These are phyloP conservation scores for Lytechinus pictus DNA, from an alignment of 35 echinoderm and acorn worm species.

Conservation along the genomic window DNA sequence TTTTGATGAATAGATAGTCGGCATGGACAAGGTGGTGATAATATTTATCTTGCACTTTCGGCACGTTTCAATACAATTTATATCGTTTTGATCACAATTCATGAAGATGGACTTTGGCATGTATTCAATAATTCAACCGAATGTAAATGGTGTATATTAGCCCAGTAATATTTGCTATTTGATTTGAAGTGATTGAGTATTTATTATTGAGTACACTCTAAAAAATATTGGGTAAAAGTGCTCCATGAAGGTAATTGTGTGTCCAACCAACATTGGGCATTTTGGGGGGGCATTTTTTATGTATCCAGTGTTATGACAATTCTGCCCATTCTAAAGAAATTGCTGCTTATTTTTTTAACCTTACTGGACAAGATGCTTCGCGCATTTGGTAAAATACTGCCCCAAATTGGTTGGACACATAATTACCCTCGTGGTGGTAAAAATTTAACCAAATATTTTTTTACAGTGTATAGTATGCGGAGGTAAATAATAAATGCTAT, in stretches of 20 bases:
- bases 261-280: no score
- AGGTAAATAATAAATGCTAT: background rate
- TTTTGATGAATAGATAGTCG: background rate
- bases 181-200: background rate
- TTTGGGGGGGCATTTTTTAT: no score
- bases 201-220: background rate
- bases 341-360: no score
- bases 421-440: no score
- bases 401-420: no score
- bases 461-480: background rate
- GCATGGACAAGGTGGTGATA: background rate
- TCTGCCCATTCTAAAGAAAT: no score
- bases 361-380: no score
- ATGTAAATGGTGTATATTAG: background rate
- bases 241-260: no score
- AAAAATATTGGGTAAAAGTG: no score
- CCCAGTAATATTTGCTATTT: background rate
- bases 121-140: background rate
- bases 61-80: background rate
- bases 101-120: conserved; percentile 2
- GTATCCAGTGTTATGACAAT: no score
- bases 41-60: background rate
- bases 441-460: no score
- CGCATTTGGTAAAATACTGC: no score
- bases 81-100: background rate